Evolutionary conservation across 23 tunicate species (phyloP).

Genomic region (Ciona savignyi): DNA sequence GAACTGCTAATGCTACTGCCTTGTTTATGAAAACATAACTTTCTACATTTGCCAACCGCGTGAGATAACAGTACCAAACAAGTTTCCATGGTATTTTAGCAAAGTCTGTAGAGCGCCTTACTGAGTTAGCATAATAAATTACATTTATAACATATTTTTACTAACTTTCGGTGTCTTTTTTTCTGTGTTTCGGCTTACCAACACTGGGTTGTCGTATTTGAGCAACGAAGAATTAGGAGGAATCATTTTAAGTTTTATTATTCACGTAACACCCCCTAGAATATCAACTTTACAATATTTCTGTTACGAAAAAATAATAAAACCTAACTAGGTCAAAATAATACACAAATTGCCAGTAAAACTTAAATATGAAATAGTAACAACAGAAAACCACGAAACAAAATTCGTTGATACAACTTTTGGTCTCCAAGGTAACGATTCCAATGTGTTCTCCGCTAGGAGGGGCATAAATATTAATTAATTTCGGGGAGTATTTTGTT

Average conservation of each 20-base stretch:
- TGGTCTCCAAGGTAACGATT: background rate
- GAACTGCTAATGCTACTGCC: too few relatives aligned
- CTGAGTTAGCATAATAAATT: background rate
- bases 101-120: too few relatives aligned
- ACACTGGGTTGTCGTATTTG: slow-evolving; percentile 96
- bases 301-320: background rate
- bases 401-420: background rate
- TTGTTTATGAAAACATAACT: too few relatives aligned
- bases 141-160: background rate
- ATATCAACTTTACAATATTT: background rate
- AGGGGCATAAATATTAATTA: too few relatives aligned
- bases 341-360: too few relatives aligned
- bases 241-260: slow-evolving; percentile 51
- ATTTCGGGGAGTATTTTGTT: too few relatives aligned
- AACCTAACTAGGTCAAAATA: background rate
- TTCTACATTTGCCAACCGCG: too few relatives aligned
- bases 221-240: slow-evolving; percentile 95
- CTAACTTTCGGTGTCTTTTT: slow-evolving; percentile 81
- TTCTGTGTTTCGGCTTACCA: slow-evolving; percentile 91
- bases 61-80: background rate
- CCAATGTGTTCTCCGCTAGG: too few relatives aligned
- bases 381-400: background rate
- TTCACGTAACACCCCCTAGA: too few relatives aligned
- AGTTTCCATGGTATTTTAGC: background rate
- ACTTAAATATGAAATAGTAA: too few relatives aligned